phyloP scores from a whole-genome alignment of 2,888 invertebrate genomes.

The Malthinus seriepunctatus region DNA sequence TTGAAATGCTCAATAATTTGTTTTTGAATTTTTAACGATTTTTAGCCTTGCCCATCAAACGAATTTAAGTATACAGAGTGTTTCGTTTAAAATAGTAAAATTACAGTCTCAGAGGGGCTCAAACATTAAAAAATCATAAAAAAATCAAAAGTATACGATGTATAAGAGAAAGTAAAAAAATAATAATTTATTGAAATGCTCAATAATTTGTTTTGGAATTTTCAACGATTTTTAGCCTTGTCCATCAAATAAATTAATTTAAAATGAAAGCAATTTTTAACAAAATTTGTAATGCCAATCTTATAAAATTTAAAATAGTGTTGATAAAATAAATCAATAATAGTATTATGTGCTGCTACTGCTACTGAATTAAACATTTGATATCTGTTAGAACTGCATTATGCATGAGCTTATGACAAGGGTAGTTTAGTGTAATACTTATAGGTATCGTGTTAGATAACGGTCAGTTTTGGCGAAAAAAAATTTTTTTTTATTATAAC shows the following conservation, averaged over 20 bases:
- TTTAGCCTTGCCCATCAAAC: too few species aligned
- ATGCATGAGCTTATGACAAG: constrained; percentile 20
- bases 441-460: not conserved
- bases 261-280: not conserved
- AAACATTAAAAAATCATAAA: not conserved
- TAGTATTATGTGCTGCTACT: not conserved
- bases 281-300: too few species aligned
- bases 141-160: too few species aligned
- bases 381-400: constrained; percentile 18
- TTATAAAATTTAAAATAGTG: not conserved
- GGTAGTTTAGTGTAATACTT: constrained; percentile 8
- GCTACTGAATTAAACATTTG: constrained; percentile 20
- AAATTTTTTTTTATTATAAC: not conserved
- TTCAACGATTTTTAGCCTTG: too few species aligned
- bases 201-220: too few species aligned
- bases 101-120: not conserved
- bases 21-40: too few species aligned
- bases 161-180: too few species aligned
- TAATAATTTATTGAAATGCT: too few species aligned
- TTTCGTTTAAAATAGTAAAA: not conserved
- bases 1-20: too few species aligned
- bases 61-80: not conserved
- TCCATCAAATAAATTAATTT: too few species aligned
- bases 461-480: too few species aligned
- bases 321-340: constrained; percentile 3